phyloP scores from a whole-genome alignment of 2,888 invertebrate species.

The Lasioglossum lativentre region DNA sequence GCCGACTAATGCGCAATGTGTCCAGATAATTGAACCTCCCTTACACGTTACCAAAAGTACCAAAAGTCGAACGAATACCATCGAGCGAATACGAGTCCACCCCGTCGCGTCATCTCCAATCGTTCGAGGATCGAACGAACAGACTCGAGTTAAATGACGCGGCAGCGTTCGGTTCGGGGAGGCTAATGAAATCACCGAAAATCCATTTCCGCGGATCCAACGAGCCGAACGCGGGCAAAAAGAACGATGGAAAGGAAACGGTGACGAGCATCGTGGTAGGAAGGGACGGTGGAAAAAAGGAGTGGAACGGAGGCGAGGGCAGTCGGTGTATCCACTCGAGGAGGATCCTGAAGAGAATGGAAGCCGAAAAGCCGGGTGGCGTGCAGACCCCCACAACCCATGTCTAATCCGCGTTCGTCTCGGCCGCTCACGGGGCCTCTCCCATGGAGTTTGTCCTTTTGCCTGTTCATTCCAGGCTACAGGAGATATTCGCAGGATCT shows the following conservation, averaged over 20 bases:
- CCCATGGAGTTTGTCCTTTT: slow-evolving; percentile 71
- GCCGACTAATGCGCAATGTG: not conserved
- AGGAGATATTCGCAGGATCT: slow-evolving; percentile 47
- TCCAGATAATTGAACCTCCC: not conserved
- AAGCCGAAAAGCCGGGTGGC: slow-evolving; percentile 78
- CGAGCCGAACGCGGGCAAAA: not conserved
- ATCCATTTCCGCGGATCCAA: slow-evolving; percentile 23
- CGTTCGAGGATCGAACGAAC: slow-evolving; percentile 21
- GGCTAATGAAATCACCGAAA: slow-evolving; percentile 29
- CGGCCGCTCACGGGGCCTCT: slow-evolving; percentile 79
- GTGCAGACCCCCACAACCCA: slow-evolving; percentile 76
- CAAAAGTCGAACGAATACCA: not conserved
- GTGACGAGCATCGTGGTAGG: not conserved
- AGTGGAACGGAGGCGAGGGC: not conserved
- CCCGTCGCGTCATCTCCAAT: not conserved
- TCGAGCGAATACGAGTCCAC: not conserved
- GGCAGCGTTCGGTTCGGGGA: not conserved
- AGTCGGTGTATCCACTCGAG: slow-evolving; percentile 64
- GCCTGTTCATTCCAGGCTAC: slow-evolving; percentile 62
- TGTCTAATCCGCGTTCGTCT: slow-evolving; percentile 83
- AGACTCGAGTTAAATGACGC: slow-evolving; percentile 34
- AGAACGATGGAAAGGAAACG: slow-evolving; percentile 14
- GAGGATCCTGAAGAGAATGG: slow-evolving; percentile 61
- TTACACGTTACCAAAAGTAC: not conserved
- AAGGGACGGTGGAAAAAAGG: not conserved